A percentile compares a stretch with the other conserved stretches of the same genome.
phyloP scores from a whole-genome alignment of 2,888 invertebrate genomes.

The Chrysotoxum bicinctum region DNA sequence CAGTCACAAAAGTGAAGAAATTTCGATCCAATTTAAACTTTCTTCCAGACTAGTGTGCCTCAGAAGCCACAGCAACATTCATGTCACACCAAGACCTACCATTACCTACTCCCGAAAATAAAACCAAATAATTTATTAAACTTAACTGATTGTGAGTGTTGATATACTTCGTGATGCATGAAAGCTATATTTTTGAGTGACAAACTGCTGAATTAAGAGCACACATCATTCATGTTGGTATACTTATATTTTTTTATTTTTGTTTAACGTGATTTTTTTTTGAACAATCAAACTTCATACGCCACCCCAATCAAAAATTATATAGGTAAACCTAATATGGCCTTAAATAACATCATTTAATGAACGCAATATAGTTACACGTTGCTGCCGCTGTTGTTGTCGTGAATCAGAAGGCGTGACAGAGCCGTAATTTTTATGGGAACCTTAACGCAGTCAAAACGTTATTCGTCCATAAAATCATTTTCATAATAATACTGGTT shows the following conservation, averaged over 20 bases:
- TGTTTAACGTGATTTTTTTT: conserved; percentile 66
- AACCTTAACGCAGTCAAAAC: conserved; percentile 72
- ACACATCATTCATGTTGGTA: conserved; percentile 52
- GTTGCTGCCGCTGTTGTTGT: neutral
- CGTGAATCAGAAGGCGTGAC: conserved; percentile 72
- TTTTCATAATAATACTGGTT: conserved; percentile 54
- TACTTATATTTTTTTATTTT: conserved; percentile 2
- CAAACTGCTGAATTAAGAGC: conserved; percentile 65
- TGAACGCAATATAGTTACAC: conserved; percentile 49
- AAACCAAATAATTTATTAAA: neutral
- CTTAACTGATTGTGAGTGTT: neutral
- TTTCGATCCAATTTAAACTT: too few species aligned
- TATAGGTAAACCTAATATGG: conserved; percentile 1
- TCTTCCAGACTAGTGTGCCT: too few species aligned
- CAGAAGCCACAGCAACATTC: too few species aligned
- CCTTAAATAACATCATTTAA: conserved; percentile 54
- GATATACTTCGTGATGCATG: conserved; percentile 53
- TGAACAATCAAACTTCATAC: conserved; percentile 9
- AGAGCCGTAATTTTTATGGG: conserved; percentile 69
- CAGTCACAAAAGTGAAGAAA: too few species aligned
- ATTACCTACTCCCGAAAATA: neutral
- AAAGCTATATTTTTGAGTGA: conserved; percentile 56
- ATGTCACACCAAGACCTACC: too few species aligned
- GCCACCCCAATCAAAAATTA: conserved; percentile 18
- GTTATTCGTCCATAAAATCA: conserved; percentile 71